phyloP scores from a whole-genome alignment of 2,888 invertebrate species.

The Papilio demoleus region DNA sequence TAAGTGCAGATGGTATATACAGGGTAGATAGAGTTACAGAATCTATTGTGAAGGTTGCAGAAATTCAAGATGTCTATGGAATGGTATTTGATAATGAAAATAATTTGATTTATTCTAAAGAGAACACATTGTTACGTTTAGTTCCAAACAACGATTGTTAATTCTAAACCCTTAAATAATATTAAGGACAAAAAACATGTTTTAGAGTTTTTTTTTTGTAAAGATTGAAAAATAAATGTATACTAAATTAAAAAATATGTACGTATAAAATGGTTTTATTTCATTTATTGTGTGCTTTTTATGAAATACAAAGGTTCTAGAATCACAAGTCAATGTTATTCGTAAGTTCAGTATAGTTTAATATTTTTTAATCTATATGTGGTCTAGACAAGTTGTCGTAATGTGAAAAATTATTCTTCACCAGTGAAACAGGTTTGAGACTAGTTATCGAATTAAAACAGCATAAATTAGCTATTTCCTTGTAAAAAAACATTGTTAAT shows the following conservation, averaged over 20 bases:
- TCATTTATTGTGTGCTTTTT: no score
- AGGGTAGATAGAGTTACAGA: conserved; percentile 52
- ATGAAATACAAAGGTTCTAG: no score
- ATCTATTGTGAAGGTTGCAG: conserved; percentile 54
- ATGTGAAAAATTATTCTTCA: background rate
- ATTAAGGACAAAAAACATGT: background rate
- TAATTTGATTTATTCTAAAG: conserved; percentile 66
- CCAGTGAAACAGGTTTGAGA: background rate
- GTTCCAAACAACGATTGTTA: conserved; percentile 33
- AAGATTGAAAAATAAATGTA: no score
- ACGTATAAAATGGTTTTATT: no score
- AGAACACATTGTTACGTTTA: conserved; percentile 52
- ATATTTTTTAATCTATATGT: background rate
- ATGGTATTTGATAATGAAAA: conserved; percentile 53
- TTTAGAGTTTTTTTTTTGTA: background rate
- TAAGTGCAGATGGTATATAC: conserved; percentile 64
- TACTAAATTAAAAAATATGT: no score
- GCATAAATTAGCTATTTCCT: conserved; percentile 2
- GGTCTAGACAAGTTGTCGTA: background rate
- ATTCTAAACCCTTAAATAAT: background rate
- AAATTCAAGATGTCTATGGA: conserved; percentile 65
- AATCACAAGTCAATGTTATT: background rate
- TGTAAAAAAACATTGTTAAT: background rate
- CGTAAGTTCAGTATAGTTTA: background rate
- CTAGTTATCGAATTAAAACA: background rate